Base-by-base conservation (phyloP, 2,797 vertebrate genomes). In the Aythya fuligula region DNA sequence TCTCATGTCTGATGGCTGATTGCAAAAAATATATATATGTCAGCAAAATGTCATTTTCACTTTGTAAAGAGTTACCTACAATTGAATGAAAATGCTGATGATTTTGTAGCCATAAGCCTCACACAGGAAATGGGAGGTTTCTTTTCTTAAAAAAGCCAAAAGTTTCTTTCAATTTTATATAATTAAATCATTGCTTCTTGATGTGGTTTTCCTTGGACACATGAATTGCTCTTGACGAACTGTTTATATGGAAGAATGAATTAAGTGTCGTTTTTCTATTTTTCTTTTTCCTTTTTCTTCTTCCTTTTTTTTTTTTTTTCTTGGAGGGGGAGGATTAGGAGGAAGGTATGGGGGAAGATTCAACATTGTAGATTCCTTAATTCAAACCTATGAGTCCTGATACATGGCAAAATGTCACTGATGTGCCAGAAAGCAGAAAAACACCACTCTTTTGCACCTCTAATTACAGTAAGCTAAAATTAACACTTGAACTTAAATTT, bases 361-460 rank as follows among this genome's bases (percentile, higher is more conserved):
- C 17, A 57, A 56, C 6, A 20, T 16, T 70, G 24, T 66, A 8
- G 21, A 79, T 64, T 32, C 16, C 22, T 57, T 64, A 81, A 51
- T 8, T 38, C 3, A 83, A 65, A 69, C 16, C 57, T 13, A 4
- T n/a, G 15, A 43, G 14, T 56, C 17, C n/a, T 72, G 38, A 43
- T 51, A 73, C 1, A 8, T 1, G 0, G 8, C 8, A 67, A 24
- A 69, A 72, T 11, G 5, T 57, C 25, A 67, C 2, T 43, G 20
- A 39, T n/a, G 12, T 45, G 11, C 9, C 49, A 58, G 36, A 82
- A 87, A 53, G 1, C 9, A 66, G 36, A 9, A 75, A 65, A 87
- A 69, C 5, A 38, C 7, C 41, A 3, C 0, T 82, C 4, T 45
- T 88, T 47, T 83, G 4, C 24, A 75, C 5, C 6, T 56, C 4